A percentile compares a stretch with the other conserved stretches of the same genome.
Evolutionary conservation across 30 jellyfish, hydroid and myxozoan genomes (phyloP).

Genomic region (Sanderia malayensis): DNA sequence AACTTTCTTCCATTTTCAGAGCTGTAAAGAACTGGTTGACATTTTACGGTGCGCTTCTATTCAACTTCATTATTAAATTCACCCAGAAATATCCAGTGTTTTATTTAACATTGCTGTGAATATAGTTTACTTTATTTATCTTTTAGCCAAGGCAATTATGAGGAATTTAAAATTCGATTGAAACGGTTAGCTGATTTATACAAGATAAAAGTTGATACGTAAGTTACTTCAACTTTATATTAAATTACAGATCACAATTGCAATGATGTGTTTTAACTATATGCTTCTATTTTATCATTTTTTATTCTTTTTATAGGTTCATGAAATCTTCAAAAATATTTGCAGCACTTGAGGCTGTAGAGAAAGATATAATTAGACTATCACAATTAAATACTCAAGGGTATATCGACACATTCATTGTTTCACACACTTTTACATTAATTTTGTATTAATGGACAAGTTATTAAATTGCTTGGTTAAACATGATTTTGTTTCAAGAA

Average conservation of each 20-base stretch:
- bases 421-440: too few species aligned
- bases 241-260: too few species aligned
- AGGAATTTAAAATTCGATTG: slow-evolving; percentile 40
- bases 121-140: neutral
- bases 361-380: slow-evolving; percentile 33
- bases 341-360: slow-evolving; percentile 69
- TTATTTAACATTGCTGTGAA: too few species aligned
- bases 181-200: slow-evolving; percentile 61
- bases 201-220: slow-evolving; percentile 62
- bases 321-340: slow-evolving; percentile 64
- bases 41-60: slow-evolving; percentile 24
- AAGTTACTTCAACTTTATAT: neutral
- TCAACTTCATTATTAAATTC: too few species aligned
- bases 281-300: too few species aligned
- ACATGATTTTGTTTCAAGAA: too few species aligned
- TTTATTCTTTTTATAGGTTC: slow-evolving; percentile 23
- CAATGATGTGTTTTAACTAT: too few species aligned
- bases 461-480: too few species aligned
- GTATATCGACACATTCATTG: too few species aligned
- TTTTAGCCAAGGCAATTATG: slow-evolving; percentile 33
- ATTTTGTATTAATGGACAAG: too few species aligned
- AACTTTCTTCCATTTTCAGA: slow-evolving; percentile 23
- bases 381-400: slow-evolving; percentile 19
- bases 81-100: too few species aligned
- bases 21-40: slow-evolving; percentile 55